These are phyloP conservation scores for Lontra canadensis DNA, from an alignment of 2,113 vertebrate species.

Conservation along the genomic window DNA sequence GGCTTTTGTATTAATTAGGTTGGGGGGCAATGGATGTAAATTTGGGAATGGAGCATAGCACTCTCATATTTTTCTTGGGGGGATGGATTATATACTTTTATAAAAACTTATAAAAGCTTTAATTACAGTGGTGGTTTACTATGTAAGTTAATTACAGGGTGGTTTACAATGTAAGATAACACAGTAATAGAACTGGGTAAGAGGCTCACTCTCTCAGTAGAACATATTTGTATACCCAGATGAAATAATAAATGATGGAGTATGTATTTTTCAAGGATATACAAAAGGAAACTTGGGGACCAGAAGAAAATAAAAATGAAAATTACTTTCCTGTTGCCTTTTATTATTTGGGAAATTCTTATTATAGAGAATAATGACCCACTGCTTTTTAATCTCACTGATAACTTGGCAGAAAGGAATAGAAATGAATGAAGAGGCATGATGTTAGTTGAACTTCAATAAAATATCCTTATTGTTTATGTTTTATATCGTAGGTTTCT, in stretches of 20 bases:
- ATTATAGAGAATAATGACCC: background rate
- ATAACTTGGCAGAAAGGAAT: background rate
- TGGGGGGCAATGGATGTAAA: background rate
- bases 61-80: background rate
- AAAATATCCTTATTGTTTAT: background rate
- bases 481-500: background rate
- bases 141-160: background rate
- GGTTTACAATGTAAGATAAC: background rate
- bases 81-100: background rate
- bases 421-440: background rate
- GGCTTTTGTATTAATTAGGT: slow-evolving; percentile 33
- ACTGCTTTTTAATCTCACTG: slow-evolving; percentile 38
- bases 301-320: background rate
- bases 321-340: background rate
- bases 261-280: background rate
- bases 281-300: background rate
- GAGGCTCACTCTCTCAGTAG: background rate
- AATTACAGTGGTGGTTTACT: background rate
- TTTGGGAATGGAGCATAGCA: background rate
- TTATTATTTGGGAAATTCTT: slow-evolving; percentile 5
- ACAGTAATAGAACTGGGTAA: background rate
- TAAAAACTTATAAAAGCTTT: slow-evolving; percentile 3
- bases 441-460: slow-evolving; percentile 10
- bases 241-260: background rate
- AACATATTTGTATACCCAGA: background rate